Base-by-base conservation (phyloP, 2,888 invertebrate genomes). In the Cecidostiba fungosa region DNA sequence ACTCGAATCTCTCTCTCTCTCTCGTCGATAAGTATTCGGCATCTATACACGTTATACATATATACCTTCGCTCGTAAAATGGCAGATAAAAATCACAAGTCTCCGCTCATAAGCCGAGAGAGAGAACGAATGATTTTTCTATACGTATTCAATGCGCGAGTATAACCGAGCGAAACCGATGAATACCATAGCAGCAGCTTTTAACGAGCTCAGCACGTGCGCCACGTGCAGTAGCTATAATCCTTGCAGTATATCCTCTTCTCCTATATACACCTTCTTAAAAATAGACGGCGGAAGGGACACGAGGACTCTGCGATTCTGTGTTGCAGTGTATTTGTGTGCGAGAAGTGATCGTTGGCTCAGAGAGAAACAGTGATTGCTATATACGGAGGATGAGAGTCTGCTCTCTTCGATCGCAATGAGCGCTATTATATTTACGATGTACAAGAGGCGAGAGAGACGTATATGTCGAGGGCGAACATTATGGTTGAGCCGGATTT, bases 201-300 rank as follows among this genome's bases (percentile, higher is more conserved):
- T 78, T 77, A 83, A 66, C 62, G 73, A 73, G 72, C 62, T 59
- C 43, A 14, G 47, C 62, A 78, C 78, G 77, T 47, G 59, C 72
- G 26, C n/a, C 47, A 47, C 36, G 70, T 36, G 36, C 36, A n/a
- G 32, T 23, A 19, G 23, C 47, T 6, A 16, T 54, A 16, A 32
- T 66, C 23, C 78, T n/a, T 19, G 19, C 47, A 23, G 66, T 6
- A 43, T 39, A 0, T 39, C 39, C 39, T 43, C 43, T 12, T 43
- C 43, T 43, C 43, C 43, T 43, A 12, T 43, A 43, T n/a, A n/a
- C n/a, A 8, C 5, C n/a, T 43, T 32, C 32, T 54, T 54, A 36
- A 76, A 54, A 76, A 54, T 32, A 54, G 4, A 76, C 73, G 73
- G 12, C 32, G 54, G 36, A 76, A 76, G 54, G 54, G 54, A n/a